These are phyloP conservation scores for Tigriopus japonicus DNA, from an alignment of 1,140 invertebrate genomes.

Conservation along the genomic window DNA sequence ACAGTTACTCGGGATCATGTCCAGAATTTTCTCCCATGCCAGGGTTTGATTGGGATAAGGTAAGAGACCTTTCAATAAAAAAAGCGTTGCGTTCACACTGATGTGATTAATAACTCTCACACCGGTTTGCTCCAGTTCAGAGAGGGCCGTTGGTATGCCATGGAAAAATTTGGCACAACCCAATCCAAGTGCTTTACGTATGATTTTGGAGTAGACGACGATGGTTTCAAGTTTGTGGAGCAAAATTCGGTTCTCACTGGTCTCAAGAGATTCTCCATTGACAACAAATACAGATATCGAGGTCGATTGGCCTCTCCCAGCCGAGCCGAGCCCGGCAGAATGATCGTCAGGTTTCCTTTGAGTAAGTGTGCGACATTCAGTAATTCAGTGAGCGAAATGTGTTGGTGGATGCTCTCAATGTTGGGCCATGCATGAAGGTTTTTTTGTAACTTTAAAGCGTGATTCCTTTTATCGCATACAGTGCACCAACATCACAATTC, in stretches of 20 bases:
- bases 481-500: too few species aligned
- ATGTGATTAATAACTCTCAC: too few species aligned
- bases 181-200: not conserved
- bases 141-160: not conserved
- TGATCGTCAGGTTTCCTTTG: constrained; percentile 11
- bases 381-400: too few species aligned
- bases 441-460: too few species aligned
- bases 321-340: not conserved
- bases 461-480: too few species aligned
- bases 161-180: not conserved
- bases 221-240: not conserved
- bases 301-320: not conserved
- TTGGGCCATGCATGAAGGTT: too few species aligned
- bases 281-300: constrained; percentile 1
- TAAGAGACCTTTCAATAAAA: not conserved
- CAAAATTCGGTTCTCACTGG: not conserved
- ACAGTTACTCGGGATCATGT: not conserved
- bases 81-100: too few species aligned
- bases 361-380: not conserved
- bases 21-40: not conserved
- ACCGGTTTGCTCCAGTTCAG: not conserved
- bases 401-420: too few species aligned
- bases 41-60: not conserved
- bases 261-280: not conserved
- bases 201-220: not conserved